Evolutionary conservation across 2,797 vertebrate genomes (phyloP), one percentile per base, ranked within the genome.

Genomic region (Telmatherina bonti): DNA sequence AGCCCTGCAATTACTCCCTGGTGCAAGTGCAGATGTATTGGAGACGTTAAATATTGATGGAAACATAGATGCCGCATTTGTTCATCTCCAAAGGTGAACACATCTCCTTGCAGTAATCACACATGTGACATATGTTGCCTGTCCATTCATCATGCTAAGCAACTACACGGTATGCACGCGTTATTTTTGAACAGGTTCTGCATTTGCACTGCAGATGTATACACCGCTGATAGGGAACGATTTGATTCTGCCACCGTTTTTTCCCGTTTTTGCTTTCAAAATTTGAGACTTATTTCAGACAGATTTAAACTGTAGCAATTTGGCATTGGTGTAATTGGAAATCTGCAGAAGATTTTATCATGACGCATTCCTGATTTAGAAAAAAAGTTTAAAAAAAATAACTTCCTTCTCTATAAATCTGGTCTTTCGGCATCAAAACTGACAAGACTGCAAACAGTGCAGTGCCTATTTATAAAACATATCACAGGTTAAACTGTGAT

Each of bases 41-140:
- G 84, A 65, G 84, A 91, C 65, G 89, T 94, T 93, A 93, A 94
- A 94, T 94, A 94, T 94, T 94, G 93, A 95, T 93, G 85, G 87
- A 90, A 92, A 92, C 89, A 90, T 88, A 89, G 92, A 94, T 92
- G 89, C 91, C 86, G 87, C 85, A 87, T 93, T 93, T 90, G 91
- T 92, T 92, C 92, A 71, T 91, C 86, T 90, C 74, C 76, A 91
- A 94, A 94, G 93, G 93, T 94, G 91, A 94, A 91, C 86, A 81
- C 89, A 83, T 91, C 91, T 92, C 89, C 88, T 89, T 68, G 20
- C 87, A 86, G 86, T 88, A 88, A 93, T 93, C 89, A 91, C 91
- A 85, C 62, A 89, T 71, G 86, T 88, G 90, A 85, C 86, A 84
- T 71, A 79, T 55, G 79, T 83, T 33, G 83, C 71, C 36, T 27